A percentile compares a stretch with the other conserved stretches of the same genome.
phyloP scores from a whole-genome alignment of 1,140 invertebrate genomes.

The Aricia agestis region DNA sequence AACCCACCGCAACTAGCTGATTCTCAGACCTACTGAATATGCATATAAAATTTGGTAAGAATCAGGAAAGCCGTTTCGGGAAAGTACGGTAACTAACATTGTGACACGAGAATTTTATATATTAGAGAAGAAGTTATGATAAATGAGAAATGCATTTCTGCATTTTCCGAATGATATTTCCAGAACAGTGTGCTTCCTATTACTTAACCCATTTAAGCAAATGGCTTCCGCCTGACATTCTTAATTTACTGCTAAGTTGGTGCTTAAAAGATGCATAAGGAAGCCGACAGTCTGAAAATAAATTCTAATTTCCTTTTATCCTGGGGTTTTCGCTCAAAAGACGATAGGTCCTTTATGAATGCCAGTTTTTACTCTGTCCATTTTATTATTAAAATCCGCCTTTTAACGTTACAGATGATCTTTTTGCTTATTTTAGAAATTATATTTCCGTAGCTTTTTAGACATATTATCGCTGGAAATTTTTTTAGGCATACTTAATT shows the following conservation, averaged over 20 bases:
- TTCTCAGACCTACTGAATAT: too few species aligned
- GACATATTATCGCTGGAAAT: too few species aligned
- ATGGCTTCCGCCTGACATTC: slow-evolving; percentile 12
- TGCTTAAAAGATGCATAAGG: slow-evolving; percentile 11
- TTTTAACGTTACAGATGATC: neutral
- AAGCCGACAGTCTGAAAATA: slow-evolving; percentile 15
- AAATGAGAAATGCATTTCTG: neutral
- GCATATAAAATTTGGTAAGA: too few species aligned
- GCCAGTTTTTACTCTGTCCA: neutral
- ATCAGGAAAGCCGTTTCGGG: too few species aligned
- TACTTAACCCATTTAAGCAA: slow-evolving; percentile 15
- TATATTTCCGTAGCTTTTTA: neutral
- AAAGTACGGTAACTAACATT: too few species aligned
- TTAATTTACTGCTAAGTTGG: slow-evolving; percentile 13
- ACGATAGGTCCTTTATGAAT: neutral
- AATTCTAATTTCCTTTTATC: slow-evolving; percentile 12
- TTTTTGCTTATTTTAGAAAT: neutral
- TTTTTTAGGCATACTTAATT: too few species aligned
- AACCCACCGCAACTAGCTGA: too few species aligned
- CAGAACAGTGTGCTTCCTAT: neutral
- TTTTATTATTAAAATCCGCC: neutral
- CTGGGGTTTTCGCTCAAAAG: slow-evolving; percentile 7
- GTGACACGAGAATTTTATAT: too few species aligned
- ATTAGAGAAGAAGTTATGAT: too few species aligned
- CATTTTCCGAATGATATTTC: slow-evolving; percentile 1